A percentile compares a stretch with the other conserved stretches of the same genome.
Conservation (phyloP, 2,797 vertebrate species). For the Gastrophryne carolinensis region DNA sequence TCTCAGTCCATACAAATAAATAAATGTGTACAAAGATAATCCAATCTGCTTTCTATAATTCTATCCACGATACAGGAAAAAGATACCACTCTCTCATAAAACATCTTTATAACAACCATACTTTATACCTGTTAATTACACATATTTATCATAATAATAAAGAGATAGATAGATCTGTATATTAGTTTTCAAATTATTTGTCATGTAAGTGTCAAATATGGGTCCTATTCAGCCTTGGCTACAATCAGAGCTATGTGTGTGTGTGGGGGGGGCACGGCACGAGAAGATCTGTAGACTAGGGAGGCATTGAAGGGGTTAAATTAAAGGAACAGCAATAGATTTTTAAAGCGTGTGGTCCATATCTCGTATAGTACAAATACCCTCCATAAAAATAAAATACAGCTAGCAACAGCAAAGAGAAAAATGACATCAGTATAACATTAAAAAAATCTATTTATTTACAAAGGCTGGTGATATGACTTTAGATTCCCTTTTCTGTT, state of each 20-base stretch:
- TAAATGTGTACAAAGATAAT: slow-evolving; percentile 84
- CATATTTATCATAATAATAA: slow-evolving; percentile 78
- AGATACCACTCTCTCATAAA: slow-evolving; percentile 47
- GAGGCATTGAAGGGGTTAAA: slow-evolving; percentile 36
- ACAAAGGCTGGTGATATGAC: slow-evolving; percentile 60
- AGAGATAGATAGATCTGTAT: slow-evolving; percentile 77
- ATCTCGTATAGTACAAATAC: slow-evolving; percentile 38
- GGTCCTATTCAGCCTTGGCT: slow-evolving; percentile 57
- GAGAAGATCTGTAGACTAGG: neutral
- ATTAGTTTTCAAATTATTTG: slow-evolving; percentile 64
- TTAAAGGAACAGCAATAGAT: slow-evolving; percentile 67
- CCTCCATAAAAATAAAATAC: slow-evolving; percentile 47
- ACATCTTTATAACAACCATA: slow-evolving; percentile 53
- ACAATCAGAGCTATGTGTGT: neutral
- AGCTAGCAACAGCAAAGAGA: slow-evolving; percentile 62
- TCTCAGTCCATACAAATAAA: slow-evolving; percentile 93
- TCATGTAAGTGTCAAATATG: no score
- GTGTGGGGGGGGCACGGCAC: neutral
- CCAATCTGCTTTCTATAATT: slow-evolving; percentile 81
- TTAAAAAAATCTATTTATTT: slow-evolving; percentile 74
- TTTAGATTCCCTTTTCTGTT: neutral
- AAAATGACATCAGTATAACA: slow-evolving; percentile 55
- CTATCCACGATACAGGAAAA: slow-evolving; percentile 59
- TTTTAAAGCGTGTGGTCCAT: slow-evolving; percentile 84
- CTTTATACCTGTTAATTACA: slow-evolving; percentile 61